These are phyloP conservation scores for Labeo calbasu DNA, from an alignment of 2,797 vertebrate species.

Conservation along the genomic window DNA sequence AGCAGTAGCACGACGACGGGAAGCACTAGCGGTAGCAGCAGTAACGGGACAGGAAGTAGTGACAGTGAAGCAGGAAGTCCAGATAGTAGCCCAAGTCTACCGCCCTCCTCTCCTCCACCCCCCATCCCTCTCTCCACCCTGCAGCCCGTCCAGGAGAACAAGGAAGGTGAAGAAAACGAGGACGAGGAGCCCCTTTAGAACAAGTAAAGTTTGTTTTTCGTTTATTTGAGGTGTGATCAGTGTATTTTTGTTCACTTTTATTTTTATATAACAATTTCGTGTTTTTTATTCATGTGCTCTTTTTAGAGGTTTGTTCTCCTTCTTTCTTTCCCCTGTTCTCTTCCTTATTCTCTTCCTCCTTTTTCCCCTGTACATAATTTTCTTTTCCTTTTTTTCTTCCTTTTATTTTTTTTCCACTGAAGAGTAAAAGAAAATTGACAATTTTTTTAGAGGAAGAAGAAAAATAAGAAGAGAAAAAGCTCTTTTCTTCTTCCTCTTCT, in stretches of 20 bases:
- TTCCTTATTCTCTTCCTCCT: neutral
- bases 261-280: constrained; percentile 41
- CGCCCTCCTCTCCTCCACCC: constrained; percentile 61
- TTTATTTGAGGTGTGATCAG: constrained; percentile 58
- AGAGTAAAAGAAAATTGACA: neutral
- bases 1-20: constrained; percentile 45
- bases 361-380: no score
- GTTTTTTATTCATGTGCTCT: constrained; percentile 43
- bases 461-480: neutral
- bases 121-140: constrained; percentile 62
- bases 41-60: constrained; percentile 43
- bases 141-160: constrained; percentile 54
- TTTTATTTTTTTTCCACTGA: neutral
- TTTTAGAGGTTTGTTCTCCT: constrained; percentile 36
- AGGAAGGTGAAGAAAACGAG: constrained; percentile 58
- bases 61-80: constrained; percentile 48
- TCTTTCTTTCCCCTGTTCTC: neutral
- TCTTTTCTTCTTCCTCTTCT: neutral
- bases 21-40: constrained; percentile 42
- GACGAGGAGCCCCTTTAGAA: constrained; percentile 74
- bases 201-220: constrained; percentile 53
- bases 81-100: constrained; percentile 61
- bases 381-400: neutral
- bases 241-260: constrained; percentile 26
- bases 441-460: neutral